These are phyloP conservation scores for Coregonus clupeaformis DNA, from an alignment of 2,113 vertebrate species.

Conservation along the genomic window DNA sequence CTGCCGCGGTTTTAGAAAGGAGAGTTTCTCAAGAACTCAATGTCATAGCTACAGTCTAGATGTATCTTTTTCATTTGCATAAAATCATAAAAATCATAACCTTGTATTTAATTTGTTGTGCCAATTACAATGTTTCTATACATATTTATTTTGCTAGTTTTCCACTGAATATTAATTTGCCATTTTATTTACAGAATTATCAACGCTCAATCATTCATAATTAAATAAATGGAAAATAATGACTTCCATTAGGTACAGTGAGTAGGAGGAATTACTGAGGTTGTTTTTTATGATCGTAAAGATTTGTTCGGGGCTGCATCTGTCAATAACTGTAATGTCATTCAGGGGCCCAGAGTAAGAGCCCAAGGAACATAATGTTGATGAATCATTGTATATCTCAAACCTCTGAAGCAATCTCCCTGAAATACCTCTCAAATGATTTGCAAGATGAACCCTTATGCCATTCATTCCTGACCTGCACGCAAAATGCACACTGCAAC, in stretches of 20 bases:
- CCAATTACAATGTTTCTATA: constrained; percentile 20
- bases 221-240: constrained; percentile 32
- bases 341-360: neutral
- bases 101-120: constrained; percentile 25
- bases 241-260: constrained; percentile 28
- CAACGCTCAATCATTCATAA: constrained; percentile 31
- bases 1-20: neutral
- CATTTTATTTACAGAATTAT: constrained; percentile 29
- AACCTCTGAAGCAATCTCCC: neutral
- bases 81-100: neutral
- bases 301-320: constrained; percentile 4
- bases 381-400: neutral
- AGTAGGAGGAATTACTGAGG: constrained; percentile 21
- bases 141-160: constrained; percentile 35
- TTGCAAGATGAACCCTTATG: too few species aligned
- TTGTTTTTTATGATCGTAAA: too few species aligned
- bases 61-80: neutral
- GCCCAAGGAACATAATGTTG: constrained; percentile 11
- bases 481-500: too few species aligned
- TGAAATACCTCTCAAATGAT: too few species aligned
- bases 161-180: constrained; percentile 37
- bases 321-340: constrained; percentile 34
- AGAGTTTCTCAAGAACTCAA: neutral
- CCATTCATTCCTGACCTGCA: too few species aligned
- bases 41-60: neutral